phyloP scores from a whole-genome alignment of 2,797 vertebrate species.

The Pelochelys cantorii region DNA sequence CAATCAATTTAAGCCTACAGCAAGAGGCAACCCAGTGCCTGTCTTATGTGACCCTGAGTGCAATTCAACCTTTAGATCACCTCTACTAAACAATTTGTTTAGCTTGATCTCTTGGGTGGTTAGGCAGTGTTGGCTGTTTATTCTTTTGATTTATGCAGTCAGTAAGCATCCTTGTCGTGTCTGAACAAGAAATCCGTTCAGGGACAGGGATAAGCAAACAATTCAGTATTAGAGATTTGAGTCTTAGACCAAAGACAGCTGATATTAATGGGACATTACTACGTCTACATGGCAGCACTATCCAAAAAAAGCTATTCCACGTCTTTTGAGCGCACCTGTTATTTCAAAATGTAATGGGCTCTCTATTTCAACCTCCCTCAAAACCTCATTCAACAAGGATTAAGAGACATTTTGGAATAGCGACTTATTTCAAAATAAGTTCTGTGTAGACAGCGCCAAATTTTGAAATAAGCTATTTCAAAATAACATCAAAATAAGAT shows the following conservation, averaged over 20 bases:
- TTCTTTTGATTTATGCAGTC: not conserved
- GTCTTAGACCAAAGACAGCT: not conserved
- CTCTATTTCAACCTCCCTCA: too few species aligned
- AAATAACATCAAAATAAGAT: too few species aligned
- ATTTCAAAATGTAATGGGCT: too few species aligned
- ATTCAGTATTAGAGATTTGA: not conserved
- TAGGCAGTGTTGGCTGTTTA: not conserved
- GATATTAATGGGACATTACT: not conserved
- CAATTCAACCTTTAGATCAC: not conserved
- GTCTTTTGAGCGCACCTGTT: too few species aligned
- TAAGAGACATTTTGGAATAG: too few species aligned
- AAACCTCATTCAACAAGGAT: too few species aligned
- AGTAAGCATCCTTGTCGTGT: fast-evolving
- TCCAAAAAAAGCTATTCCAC: too few species aligned
- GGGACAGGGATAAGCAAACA: not conserved
- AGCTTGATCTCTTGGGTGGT: not conserved
- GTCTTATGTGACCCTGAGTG: not conserved
- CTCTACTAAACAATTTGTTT: not conserved
- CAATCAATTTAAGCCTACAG: not conserved
- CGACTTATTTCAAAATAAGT: too few species aligned
- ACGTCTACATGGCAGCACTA: too few species aligned
- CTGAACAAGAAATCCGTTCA: not conserved
- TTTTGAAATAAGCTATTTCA: too few species aligned
- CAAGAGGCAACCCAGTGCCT: not conserved
- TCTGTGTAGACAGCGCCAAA: too few species aligned